Base-by-base conservation (phyloP, 2,888 invertebrate genomes). In the Phaedon cochleariae region DNA sequence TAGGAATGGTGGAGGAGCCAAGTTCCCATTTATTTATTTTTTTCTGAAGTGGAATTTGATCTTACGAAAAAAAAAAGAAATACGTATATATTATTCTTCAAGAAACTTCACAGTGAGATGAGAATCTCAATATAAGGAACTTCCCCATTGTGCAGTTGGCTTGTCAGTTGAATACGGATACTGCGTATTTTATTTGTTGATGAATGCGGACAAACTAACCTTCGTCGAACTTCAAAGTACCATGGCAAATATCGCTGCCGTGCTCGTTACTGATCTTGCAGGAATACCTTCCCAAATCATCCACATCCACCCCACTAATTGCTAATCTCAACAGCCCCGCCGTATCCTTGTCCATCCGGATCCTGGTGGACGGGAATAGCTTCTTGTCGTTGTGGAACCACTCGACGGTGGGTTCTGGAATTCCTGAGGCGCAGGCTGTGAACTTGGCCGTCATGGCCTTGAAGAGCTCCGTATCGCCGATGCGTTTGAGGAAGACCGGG, bases 401-500 rank as follows among this genome's bases (percentile, higher is more conserved):
- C 80, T 95, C 94, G 53, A 92, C 94, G 64, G 92, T 93, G 0
- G 96, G 96, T 62, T 95, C 95, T 0, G 96, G 96, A 63, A 88
- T 87, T 64, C 96, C 96, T 52, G 92, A 90, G 53, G 92, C 91
- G 81, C 96, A 96, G 61, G 96, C 96, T n/a, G 95, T 96, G 83
- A 96, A 95, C 84, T 95, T 95, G 60, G 93, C 95, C 48, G 92
- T 90, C 92, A 95, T 94, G 34, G 94, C 93, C 77, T 92, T 90
- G 83, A 91, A 92, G 59, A 95, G 89, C 82, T 96, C 95, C 45
- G 92, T 91, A 81, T 96, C 95, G 0, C 94, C 95, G 76, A 96
- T 92, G 79, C 90, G 92, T 85, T 96, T 96, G 76, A 96, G 85
- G 87, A 96, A 96, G 52, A 90, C 88, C 3, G 96, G 95, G 0